phyloP scores from a whole-genome alignment of 2,113 vertebrate species.

The Hystrix brachyura region DNA sequence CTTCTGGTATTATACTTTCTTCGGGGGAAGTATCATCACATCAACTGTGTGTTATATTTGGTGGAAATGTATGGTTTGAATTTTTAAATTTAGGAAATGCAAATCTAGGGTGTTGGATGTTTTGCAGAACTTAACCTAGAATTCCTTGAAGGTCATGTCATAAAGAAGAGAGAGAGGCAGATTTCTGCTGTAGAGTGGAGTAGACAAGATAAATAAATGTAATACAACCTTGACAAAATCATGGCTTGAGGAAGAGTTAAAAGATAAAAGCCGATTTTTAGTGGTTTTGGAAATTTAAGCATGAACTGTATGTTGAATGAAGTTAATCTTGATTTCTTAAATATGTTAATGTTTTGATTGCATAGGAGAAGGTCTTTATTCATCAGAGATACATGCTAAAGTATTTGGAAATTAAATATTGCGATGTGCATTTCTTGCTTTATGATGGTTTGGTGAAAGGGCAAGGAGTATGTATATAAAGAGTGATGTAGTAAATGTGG shows the following conservation, averaged over 20 bases:
- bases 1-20: neutral
- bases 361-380: neutral
- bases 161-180: neutral
- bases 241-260: neutral
- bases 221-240: neutral
- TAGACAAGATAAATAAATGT: neutral
- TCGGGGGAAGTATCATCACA: neutral
- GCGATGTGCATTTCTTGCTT: neutral
- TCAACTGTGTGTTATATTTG: neutral
- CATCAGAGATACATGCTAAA: neutral
- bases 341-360: neutral
- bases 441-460: slow-evolving; percentile 2
- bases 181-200: neutral
- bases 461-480: neutral
- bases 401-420: neutral
- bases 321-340: slow-evolving; percentile 49
- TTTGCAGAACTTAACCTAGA: neutral
- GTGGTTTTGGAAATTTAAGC: neutral
- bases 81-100: neutral
- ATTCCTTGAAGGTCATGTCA: neutral
- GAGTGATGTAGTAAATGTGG: neutral
- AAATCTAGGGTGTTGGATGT: neutral
- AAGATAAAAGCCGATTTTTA: slow-evolving; percentile 2
- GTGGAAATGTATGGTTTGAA: neutral
- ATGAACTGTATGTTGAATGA: neutral